phyloP scores from a whole-genome alignment of 2,113 vertebrate species.

The Clarias macrocephalus region DNA sequence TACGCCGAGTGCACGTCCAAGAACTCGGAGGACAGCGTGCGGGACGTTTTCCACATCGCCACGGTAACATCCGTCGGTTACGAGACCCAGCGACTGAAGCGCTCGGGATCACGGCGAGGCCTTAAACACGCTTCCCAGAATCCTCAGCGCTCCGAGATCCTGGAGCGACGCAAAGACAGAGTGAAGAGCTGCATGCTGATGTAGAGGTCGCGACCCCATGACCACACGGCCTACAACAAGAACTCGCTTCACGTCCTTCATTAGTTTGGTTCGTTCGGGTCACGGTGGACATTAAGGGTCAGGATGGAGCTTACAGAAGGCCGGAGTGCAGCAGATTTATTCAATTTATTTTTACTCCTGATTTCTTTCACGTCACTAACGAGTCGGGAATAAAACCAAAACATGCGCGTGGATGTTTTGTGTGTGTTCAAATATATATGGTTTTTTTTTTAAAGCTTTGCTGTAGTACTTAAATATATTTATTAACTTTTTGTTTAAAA shows the following conservation, averaged over 20 bases:
- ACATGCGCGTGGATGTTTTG: neutral
- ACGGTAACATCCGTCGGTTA: conserved; percentile 83
- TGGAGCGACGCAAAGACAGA: conserved; percentile 82
- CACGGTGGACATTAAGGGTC: neutral
- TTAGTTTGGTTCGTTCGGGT: neutral
- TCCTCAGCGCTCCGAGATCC: conserved; percentile 81
- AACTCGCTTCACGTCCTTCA: neutral
- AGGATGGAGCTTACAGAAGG: conserved; percentile 3
- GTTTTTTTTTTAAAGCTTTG: neutral
- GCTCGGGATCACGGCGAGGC: conserved; percentile 80
- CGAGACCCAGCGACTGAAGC: conserved; percentile 75
- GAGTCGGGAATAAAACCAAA: conserved; percentile 32
- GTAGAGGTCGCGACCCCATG: conserved; percentile 68
- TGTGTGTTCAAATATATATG: neutral
- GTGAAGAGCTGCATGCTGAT: conserved; percentile 94
- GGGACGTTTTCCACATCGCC: conserved; percentile 91
- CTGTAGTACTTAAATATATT: neutral
- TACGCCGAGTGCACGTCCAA: conserved; percentile 91
- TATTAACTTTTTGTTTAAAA: neutral
- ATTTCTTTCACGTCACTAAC: conserved; percentile 61
- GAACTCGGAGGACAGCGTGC: conserved; percentile 90
- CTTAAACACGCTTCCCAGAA: conserved; percentile 85
- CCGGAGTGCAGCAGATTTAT: conserved; percentile 52
- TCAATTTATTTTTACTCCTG: conserved; percentile 53
- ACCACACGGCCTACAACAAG: neutral